Conservation (phyloP, 2,113 vertebrate species). For the Sitta europaea region DNA sequence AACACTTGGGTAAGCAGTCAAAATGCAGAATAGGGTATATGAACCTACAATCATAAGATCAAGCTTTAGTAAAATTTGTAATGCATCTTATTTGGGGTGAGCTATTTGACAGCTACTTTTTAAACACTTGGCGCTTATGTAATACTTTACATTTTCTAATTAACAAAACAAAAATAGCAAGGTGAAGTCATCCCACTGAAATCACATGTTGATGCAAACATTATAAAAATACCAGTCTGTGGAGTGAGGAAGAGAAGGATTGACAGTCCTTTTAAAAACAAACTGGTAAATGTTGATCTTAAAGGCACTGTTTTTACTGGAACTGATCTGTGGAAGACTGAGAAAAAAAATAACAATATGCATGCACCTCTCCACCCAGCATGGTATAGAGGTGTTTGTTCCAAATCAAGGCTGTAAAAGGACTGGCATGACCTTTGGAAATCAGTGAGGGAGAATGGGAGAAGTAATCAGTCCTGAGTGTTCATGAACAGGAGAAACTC, state of each 20-base stretch:
- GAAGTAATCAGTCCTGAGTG: neutral
- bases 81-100: neutral
- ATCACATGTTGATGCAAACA: constrained; percentile 31
- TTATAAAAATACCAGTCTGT: constrained; percentile 20
- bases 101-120: neutral
- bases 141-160: constrained; percentile 43
- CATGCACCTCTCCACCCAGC: neutral
- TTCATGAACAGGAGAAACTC: neutral
- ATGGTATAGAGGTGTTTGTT: neutral
- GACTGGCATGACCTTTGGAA: neutral
- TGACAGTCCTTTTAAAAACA: constrained; percentile 31
- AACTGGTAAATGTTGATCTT: constrained; percentile 19
- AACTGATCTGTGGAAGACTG: neutral
- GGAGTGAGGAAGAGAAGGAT: neutral
- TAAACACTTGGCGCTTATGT: constrained; percentile 27
- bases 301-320: constrained; percentile 18
- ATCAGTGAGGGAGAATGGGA: neutral
- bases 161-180: constrained; percentile 53
- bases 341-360: neutral
- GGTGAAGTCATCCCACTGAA: constrained; percentile 40
- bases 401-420: neutral
- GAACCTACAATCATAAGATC: neutral
- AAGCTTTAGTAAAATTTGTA: neutral
- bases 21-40: neutral
- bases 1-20: neutral